Evolutionary conservation across 2,113 vertebrate genomes (phyloP).

Genomic region (Vulpes vulpes): DNA sequence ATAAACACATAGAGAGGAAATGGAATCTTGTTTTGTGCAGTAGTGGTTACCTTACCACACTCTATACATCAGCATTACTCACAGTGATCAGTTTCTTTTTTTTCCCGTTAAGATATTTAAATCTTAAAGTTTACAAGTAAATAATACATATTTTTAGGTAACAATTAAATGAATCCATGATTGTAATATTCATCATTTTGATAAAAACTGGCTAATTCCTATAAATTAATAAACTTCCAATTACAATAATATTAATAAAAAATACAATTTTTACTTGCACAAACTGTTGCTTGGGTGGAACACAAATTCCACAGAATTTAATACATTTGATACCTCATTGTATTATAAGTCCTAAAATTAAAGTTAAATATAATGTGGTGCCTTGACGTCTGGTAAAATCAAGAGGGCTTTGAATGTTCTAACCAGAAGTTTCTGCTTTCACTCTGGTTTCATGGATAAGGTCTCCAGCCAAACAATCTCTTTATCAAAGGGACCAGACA

Average conservation of each 20-base stretch:
- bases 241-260: background rate
- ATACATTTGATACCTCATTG: background rate
- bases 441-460: background rate
- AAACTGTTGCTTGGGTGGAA: background rate
- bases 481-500: background rate
- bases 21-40: background rate
- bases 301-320: background rate
- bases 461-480: background rate
- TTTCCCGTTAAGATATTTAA: background rate
- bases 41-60: background rate
- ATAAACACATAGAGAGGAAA: background rate
- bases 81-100: background rate
- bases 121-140: background rate
- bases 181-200: background rate
- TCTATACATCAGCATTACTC: background rate
- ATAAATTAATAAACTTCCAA: background rate
- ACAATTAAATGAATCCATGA: background rate
- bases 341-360: background rate
- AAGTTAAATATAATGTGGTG: background rate
- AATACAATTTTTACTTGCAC: background rate
- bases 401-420: background rate
- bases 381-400: background rate
- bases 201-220: background rate
- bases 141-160: background rate
- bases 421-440: background rate